Evolutionary conservation across 2,888 invertebrate genomes (phyloP).

Genomic region (Cheilosia scutellata): DNA sequence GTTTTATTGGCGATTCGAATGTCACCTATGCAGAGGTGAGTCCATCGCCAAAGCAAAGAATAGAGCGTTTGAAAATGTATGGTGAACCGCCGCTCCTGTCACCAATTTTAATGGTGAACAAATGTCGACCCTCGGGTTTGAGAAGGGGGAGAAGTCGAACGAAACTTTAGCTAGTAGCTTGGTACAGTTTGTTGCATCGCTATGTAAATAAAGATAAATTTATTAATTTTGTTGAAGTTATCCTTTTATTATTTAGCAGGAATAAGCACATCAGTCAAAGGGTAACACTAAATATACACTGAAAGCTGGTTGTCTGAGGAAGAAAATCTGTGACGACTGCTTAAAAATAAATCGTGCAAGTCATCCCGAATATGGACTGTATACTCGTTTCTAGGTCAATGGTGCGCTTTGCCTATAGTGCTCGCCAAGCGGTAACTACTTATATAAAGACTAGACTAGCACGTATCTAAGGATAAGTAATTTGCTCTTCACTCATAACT

Average conservation of each 20-base stretch:
- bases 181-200: slow-evolving; percentile 5
- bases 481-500: too few relatives aligned
- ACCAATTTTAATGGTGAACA: slow-evolving; percentile 76
- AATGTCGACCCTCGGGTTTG: slow-evolving; percentile 64
- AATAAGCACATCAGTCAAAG: too few relatives aligned
- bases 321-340: too few relatives aligned
- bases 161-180: slow-evolving; percentile 33
- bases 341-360: too few relatives aligned
- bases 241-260: not conserved
- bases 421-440: too few relatives aligned
- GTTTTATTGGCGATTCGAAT: slow-evolving; percentile 50
- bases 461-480: too few relatives aligned
- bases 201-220: slow-evolving; percentile 44
- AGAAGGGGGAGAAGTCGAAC: slow-evolving; percentile 52
- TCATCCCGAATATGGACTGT: too few relatives aligned
- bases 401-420: too few relatives aligned
- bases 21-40: slow-evolving; percentile 59
- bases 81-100: slow-evolving; percentile 78
- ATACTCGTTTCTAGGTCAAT: too few relatives aligned
- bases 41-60: slow-evolving; percentile 77
- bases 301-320: too few relatives aligned
- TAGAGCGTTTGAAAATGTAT: slow-evolving; percentile 77
- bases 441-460: too few relatives aligned
- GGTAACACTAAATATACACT: too few relatives aligned
- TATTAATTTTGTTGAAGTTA: slow-evolving; percentile 19